These are phyloP conservation scores for Tragelaphus buxtoni DNA, from an alignment of 2,113 vertebrate genomes.

Conservation along the genomic window DNA sequence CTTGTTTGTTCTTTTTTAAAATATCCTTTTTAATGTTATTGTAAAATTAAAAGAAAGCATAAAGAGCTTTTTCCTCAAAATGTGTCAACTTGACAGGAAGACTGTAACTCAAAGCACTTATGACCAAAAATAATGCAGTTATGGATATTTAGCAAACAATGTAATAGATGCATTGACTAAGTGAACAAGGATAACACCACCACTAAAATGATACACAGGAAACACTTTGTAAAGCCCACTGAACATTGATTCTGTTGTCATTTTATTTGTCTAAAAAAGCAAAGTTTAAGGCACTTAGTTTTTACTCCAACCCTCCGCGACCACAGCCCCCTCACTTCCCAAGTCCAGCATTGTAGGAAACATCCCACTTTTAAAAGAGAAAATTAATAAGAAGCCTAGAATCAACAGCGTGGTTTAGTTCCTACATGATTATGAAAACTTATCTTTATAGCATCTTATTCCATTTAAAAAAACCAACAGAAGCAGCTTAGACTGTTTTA, in stretches of 20 bases:
- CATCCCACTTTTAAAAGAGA: neutral
- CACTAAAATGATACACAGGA: neutral
- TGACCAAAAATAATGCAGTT: neutral
- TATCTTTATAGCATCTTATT: conserved; percentile 71
- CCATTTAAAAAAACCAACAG: conserved; percentile 38
- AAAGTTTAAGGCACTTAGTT: neutral
- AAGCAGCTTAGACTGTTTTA: conserved; percentile 63
- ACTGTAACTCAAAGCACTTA: neutral
- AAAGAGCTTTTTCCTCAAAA: neutral
- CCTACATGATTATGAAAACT: conserved; percentile 48
- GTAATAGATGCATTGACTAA: neutral
- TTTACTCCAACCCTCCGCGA: neutral
- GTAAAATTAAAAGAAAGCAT: conserved; percentile 11
- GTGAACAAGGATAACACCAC: neutral
- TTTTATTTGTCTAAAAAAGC: neutral
- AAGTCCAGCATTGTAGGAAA: neutral
- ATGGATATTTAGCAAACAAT: neutral
- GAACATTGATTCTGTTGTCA: neutral
- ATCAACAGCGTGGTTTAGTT: conserved; percentile 52
- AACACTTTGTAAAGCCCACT: neutral
- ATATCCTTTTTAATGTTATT: conserved; percentile 24
- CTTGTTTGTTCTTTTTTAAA: conserved; percentile 15
- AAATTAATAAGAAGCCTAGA: neutral
- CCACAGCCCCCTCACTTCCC: neutral
- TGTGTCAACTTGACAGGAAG: neutral